These are phyloP conservation scores for Hesperophylax magnus DNA, from an alignment of 1,140 invertebrate genomes.

Conservation along the genomic window DNA sequence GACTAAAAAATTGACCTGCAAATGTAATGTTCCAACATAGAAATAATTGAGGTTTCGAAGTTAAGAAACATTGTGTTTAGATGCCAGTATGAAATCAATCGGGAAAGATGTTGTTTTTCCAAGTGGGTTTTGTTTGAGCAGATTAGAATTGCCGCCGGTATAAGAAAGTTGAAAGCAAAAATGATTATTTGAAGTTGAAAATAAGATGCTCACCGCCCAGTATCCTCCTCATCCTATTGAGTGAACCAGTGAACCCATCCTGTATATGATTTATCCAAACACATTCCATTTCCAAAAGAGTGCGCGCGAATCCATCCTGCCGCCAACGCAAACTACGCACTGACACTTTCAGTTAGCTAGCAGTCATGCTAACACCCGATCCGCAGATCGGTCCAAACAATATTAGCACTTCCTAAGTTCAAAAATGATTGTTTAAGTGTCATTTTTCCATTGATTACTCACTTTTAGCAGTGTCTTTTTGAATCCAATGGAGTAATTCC, in stretches of 20 bases:
- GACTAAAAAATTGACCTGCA: no score
- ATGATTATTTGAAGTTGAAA: conserved; percentile 11
- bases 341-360: conserved; percentile 23
- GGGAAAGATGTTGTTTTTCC: no score
- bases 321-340: neutral
- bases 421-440: no score
- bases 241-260: neutral
- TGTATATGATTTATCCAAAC: neutral
- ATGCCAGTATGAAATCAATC: no score
- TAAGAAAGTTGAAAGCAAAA: conserved; percentile 31
- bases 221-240: neutral
- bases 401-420: neutral
- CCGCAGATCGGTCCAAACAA: neutral
- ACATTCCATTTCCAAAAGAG: conserved; percentile 18
- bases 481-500: no score
- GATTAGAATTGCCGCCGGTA: neutral
- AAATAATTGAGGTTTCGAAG: no score
- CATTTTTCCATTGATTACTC: no score
- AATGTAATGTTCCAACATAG: no score
- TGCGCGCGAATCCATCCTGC: neutral
- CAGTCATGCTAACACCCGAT: neutral
- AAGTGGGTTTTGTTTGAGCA: no score
- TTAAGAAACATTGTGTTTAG: no score
- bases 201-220: conserved; percentile 38
- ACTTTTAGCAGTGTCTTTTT: no score